Conservation (phyloP, 2,888 invertebrate genomes). For the Cephus nigrinus region DNA sequence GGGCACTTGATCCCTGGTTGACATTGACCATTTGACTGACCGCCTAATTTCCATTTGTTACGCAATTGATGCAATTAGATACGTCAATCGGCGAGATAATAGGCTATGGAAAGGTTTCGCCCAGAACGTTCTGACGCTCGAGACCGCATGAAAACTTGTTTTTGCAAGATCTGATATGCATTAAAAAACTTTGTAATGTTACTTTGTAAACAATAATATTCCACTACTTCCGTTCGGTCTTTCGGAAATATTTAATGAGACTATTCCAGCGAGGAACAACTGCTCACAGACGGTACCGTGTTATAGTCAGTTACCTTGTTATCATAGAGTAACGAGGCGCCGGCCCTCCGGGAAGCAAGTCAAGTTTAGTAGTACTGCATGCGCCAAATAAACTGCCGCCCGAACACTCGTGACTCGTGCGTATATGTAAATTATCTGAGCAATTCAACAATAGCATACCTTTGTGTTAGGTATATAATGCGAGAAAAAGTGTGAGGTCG, state of each 20-base stretch:
- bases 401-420: background rate
- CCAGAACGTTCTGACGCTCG: background rate
- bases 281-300: background rate
- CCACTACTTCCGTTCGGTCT: background rate
- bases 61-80: conserved; percentile 53
- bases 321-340: background rate
- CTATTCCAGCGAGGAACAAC: background rate
- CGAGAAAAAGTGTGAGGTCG: background rate
- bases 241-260: background rate
- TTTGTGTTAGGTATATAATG: background rate
- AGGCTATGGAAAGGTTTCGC: background rate
- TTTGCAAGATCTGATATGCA: background rate
- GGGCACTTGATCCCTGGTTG: conserved; percentile 36
- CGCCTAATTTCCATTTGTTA: conserved; percentile 49
- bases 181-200: background rate
- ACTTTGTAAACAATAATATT: background rate
- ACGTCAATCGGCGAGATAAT: conserved; percentile 34
- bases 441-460: background rate
- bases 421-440: background rate
- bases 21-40: conserved; percentile 39
- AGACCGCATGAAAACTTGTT: background rate
- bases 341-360: background rate
- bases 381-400: background rate
- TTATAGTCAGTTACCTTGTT: background rate
- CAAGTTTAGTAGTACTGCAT: background rate